Percentiles rank a stretch among this genome's conserved stretches.
Evolutionary conservation across 2,888 invertebrate genomes (phyloP).

Genomic region (Poecilobothrus nobilitatus): DNA sequence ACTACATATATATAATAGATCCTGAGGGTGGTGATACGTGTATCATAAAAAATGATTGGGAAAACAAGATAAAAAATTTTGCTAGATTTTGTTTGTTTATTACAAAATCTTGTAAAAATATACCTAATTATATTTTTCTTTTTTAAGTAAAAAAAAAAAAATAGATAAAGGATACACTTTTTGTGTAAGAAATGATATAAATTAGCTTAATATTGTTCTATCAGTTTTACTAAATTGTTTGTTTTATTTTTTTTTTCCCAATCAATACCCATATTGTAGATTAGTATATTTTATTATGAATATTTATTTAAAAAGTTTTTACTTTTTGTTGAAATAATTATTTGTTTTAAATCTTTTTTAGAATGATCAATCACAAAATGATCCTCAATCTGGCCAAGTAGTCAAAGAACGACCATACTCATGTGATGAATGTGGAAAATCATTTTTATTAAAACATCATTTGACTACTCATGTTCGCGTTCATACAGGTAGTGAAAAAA

Average conservation of each 20-base stretch:
- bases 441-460: constrained; percentile 75
- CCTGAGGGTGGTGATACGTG: too few relatives aligned
- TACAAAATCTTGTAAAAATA: too few relatives aligned
- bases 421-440: constrained; percentile 75
- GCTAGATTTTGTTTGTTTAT: too few relatives aligned
- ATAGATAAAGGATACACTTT: too few relatives aligned
- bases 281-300: neutral
- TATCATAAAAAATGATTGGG: too few relatives aligned
- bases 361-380: constrained; percentile 29
- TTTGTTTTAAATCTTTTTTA: neutral
- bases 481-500: constrained; percentile 53
- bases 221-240: too few relatives aligned
- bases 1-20: neutral
- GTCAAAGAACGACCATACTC: constrained; percentile 69
- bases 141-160: too few relatives aligned
- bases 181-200: too few relatives aligned
- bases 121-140: too few relatives aligned
- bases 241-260: too few relatives aligned
- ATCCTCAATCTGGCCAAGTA: constrained; percentile 40
- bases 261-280: neutral
- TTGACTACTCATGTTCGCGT: constrained; percentile 74
- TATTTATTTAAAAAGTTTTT: constrained; percentile 7
- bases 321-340: neutral
- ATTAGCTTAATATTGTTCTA: too few relatives aligned
- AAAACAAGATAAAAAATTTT: too few relatives aligned